phyloP scores from a whole-genome alignment of 2,888 invertebrate genomes.

The Mongoloraphidia duomilia region DNA sequence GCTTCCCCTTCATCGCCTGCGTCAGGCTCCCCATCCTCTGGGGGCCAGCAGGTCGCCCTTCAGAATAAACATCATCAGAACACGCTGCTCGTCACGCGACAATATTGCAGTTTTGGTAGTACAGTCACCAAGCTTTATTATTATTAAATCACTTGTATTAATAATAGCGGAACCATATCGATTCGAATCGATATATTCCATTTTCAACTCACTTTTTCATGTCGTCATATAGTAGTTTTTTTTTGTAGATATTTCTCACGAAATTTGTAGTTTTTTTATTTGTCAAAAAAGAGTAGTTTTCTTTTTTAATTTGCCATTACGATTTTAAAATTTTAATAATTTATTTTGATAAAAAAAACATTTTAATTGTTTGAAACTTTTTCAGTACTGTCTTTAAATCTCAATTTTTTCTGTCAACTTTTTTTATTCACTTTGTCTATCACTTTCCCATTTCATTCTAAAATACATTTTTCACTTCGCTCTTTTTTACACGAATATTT shows the following conservation, averaged over 20 bases:
- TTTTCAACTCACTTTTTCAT: conserved; percentile 26
- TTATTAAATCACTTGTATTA: conserved; percentile 8
- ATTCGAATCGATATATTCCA: conserved; percentile 34
- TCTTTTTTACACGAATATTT: too few relatives aligned
- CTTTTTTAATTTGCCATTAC: conserved; percentile 10
- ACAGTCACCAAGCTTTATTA: conserved; percentile 46
- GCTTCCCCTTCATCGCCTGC: conserved; percentile 21
- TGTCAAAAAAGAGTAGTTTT: conserved; percentile 1
- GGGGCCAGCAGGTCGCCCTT: conserved; percentile 29
- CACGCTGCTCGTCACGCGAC: conserved; percentile 68
- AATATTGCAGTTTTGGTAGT: conserved; percentile 94
- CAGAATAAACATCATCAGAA: conserved; percentile 38
- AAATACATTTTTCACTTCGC: too few relatives aligned
- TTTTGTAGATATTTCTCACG: too few relatives aligned
- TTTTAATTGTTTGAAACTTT: conserved; percentile 6
- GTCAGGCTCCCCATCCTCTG: conserved; percentile 24
- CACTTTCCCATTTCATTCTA: too few relatives aligned
- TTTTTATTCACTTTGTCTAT: too few relatives aligned
- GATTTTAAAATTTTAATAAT: conserved; percentile 10
- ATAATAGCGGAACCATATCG: background rate
- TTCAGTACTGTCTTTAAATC: conserved; percentile 4
- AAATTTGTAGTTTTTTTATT: background rate
- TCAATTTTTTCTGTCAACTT: too few relatives aligned
- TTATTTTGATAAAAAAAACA: conserved; percentile 8
- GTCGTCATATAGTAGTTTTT: background rate